Base-by-base conservation (phyloP, 2,797 vertebrate genomes). In the Crenuchus spilurus region DNA sequence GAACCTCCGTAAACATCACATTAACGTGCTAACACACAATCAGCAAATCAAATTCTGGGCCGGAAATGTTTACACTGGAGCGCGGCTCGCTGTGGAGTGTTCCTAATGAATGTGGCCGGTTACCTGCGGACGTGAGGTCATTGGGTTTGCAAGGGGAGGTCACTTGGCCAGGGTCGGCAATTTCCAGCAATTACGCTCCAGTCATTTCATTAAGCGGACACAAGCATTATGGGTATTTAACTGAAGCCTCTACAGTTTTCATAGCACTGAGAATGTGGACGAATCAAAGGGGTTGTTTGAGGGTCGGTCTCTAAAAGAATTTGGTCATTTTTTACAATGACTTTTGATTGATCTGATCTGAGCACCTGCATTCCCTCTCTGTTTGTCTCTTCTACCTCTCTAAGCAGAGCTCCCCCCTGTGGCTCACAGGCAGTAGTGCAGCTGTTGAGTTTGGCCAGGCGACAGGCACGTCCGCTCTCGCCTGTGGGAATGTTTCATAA, bases 401-500 rank as follows among this genome's bases (percentile, higher is more conserved):
- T 44, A 7, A 46, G 13, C 44, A 24, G 10, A 31, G 49, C 68
- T 54, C 24, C n/a, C 66, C 67, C 31, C 70, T 63, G 35, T 54
- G 66, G 55, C 69, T 46, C 11, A 58, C 49, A 6, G 63, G 61
- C 5, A 44, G 65, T 71, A 31, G 30, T 75, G 60, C 81, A 83
- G 80, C 70, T 80, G 78, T 62, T n/a, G 8, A 63, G 39, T 51
- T 70, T 80, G 82, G 76, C 76, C 1, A 28, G 22, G 0, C 7
- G 30, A 13, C 13, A 44, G 51, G 71, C 76, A 66, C 9, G 44
- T 66, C 76, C 62, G 71, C 26, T 68, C 41, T 72, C 44, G 37
- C 48, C 61, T 9, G 10, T 62, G 30, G 74, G 70, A 83, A 76
- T 63, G 46, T 84, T 80, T 78, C 68, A 83, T 71, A 70, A 84